Conservation (phyloP, 2,113 vertebrate genomes). For the Urocitellus parryii region DNA sequence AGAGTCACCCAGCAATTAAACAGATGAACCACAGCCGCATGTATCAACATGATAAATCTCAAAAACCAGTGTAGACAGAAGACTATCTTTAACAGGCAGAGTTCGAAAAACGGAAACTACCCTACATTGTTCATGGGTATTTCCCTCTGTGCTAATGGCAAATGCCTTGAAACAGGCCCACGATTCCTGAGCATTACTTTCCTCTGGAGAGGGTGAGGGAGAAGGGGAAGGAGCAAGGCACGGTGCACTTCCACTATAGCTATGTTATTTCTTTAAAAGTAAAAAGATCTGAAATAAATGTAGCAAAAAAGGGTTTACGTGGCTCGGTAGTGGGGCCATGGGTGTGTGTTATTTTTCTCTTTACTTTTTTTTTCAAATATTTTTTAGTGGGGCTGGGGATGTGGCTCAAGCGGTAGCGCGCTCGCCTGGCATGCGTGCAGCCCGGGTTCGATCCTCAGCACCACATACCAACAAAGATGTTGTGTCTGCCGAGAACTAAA, state of each 20-base stretch:
- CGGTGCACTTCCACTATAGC: neutral
- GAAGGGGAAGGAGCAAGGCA: too few species aligned
- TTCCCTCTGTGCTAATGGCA: too few species aligned
- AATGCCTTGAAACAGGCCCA: neutral
- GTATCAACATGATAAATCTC: neutral
- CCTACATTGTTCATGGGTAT: accelerated
- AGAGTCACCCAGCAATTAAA: neutral
- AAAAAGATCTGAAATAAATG: neutral
- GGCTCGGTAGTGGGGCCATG: neutral
- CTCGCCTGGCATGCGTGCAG: too few species aligned
- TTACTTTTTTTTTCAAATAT: neutral
- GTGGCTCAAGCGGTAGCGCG: too few species aligned
- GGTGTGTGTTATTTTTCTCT: neutral
- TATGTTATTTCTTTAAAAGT: conserved; percentile 1
- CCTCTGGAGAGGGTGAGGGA: neutral
- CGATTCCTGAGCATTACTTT: neutral
- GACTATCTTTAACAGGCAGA: accelerated
- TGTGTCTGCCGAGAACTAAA: too few species aligned
- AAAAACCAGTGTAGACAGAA: neutral
- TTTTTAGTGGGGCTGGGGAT: too few species aligned
- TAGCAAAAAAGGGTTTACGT: neutral
- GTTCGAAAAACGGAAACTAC: neutral
- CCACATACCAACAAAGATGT: too few species aligned
- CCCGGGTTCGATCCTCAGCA: too few species aligned
- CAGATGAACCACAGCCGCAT: neutral